Evolutionary conservation across 2,888 invertebrate genomes (phyloP), one percentile per base, ranked within the genome.

Genomic region (Rhingia campestris): DNA sequence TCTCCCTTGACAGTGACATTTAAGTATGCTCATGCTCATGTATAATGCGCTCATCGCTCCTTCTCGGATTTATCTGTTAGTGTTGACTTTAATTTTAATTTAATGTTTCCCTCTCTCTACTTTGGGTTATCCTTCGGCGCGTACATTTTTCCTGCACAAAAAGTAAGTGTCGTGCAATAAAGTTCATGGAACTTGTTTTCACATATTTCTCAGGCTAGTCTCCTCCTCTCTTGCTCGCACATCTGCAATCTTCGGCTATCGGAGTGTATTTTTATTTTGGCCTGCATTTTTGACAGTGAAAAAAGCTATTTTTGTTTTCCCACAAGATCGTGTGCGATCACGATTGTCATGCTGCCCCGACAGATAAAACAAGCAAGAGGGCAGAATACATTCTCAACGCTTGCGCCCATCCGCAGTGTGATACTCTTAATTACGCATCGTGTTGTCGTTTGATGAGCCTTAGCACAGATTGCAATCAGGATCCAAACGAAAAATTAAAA

Each of bases 371-470:
- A 61, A 45, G 45, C 59, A 51, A 39, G 56, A 61, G 12, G 63
- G 43, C 49, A 49, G 39, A 12, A 64, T 14, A 30, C 39, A 47
- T 30, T 61, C 54, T 53, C 14, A 70, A 70, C 56, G 43, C 10
- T 14, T 47, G 37, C 73, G 43, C 66, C 54, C 72, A 73, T 30
- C 59, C 39, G n/a, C 56, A 10, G 80, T 54, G 84, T 66, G 84
- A 80, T 80, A 64, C 70, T 80, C 79, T 85, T 85, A 85, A 85
- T 85, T 85, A 85, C 85, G 81, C 85, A 81, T 85, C 85, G 81
- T 85, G 85, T 85, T 85, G 75, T 67, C 41, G 67, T 67, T 70
- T 76, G 85, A 85, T 76, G 85, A 63, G 80, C 81, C 75, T 41
- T 58, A 72, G 51, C 79, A 79, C 73, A 49, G 82, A 82, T 82